These are phyloP conservation scores for Hydropsyche betteni DNA, from an alignment of 2,888 invertebrate species.

Conservation along the genomic window DNA sequence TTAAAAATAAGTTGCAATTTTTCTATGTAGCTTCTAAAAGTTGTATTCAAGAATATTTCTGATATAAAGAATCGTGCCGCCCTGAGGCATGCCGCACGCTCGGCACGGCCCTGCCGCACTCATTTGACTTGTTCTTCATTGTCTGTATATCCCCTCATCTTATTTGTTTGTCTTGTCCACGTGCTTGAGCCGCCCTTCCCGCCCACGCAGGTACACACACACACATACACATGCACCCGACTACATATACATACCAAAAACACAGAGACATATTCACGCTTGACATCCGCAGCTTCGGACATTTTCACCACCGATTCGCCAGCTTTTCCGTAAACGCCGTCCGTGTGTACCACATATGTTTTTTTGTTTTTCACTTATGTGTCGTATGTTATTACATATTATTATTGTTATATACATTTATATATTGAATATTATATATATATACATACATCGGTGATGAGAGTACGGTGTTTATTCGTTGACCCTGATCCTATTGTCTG, in stretches of 20 bases:
- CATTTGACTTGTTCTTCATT: slow-evolving; percentile 49
- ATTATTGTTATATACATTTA: slow-evolving; percentile 6
- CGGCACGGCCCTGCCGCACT: slow-evolving; percentile 47
- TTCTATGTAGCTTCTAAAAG: too few species aligned
- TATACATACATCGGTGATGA: slow-evolving; percentile 50
- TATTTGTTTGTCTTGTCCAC: slow-evolving; percentile 51
- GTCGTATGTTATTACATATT: not conserved
- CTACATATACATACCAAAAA: slow-evolving; percentile 39
- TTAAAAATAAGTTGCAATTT: too few species aligned
- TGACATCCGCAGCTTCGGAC: slow-evolving; percentile 34
- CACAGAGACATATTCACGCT: not conserved
- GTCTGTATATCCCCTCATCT: slow-evolving; percentile 50
- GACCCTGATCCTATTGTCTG: slow-evolving; percentile 73
- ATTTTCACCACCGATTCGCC: slow-evolving; percentile 39
- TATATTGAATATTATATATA: slow-evolving; percentile 18
- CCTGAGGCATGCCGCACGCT: slow-evolving; percentile 22
- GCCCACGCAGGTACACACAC: slow-evolving; percentile 38
- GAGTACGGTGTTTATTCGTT: slow-evolving; percentile 51
- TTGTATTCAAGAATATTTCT: too few species aligned
- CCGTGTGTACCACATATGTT: not conserved
- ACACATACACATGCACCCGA: slow-evolving; percentile 37
- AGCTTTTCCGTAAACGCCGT: slow-evolving; percentile 16
- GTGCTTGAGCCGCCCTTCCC: slow-evolving; percentile 47
- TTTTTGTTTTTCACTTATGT: slow-evolving; percentile 12
- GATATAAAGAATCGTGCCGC: not conserved